Base-by-base conservation (phyloP, 2,888 invertebrate species). In the Hypomecis atomaria region DNA sequence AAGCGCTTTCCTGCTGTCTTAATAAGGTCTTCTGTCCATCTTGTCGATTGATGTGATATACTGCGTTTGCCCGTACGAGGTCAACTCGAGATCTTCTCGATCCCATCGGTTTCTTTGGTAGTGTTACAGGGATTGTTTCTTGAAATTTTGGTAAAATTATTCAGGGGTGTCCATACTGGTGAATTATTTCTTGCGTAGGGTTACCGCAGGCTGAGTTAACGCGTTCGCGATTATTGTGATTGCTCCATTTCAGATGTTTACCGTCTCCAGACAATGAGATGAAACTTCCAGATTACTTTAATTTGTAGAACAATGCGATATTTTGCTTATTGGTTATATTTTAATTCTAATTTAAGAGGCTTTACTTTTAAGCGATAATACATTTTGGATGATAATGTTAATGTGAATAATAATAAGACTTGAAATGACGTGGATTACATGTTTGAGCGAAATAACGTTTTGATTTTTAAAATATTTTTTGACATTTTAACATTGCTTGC, bases 141-240 rank as follows among this genome's bases (percentile, higher is more conserved):
- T 23, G 23, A 23, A 23, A 23, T 23, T 23, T 3, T 23, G 23
- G 23, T 23, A 23, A 23, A 23, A 23, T 23, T 23, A 3, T 23
- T 23, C 3, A 9, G n/a, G 5, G 11, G 13, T 54, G 53, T 11
- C 48, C 65, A 44, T 65, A 65, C 65, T 65, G 57, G 11, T 10
- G 6, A 0, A 13, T 43, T 6, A 11, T 13, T 48, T 10, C 13
- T 56, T 66, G 10, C 62, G 49, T 67, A 69, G 67, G 62, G 53
- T 61, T 61, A 63, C 65, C 62, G 45, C 69, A 66, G 60, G 48
- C 45, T 57, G 11, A 62, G 65, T 66, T 70, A 69, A 67, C 53
- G 65, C 65, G 57, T 57, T 65, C 49, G 65, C 57, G 60, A 65
- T 65, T 57, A 65, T 62, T 63, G 60, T 53, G 58, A 57, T 60